phyloP scores from a whole-genome alignment of 2,113 vertebrate species.

The Psophia crepitans region DNA sequence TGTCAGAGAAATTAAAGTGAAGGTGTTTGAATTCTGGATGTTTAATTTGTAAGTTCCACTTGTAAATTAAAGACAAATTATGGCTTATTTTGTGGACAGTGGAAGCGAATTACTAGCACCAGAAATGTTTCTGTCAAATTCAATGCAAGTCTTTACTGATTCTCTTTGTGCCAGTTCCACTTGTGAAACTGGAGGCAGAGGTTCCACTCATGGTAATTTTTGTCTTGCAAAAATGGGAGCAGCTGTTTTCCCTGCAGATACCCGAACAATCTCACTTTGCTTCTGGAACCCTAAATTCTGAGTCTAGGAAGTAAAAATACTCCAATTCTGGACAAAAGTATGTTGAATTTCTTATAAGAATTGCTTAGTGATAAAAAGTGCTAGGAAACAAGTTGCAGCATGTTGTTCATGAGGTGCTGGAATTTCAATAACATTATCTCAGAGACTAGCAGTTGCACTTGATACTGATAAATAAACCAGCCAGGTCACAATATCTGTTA shows the following conservation, averaged over 20 bases:
- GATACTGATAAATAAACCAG: slow-evolving; percentile 24
- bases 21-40: neutral
- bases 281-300: neutral
- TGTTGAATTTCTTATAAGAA: neutral
- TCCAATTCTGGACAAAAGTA: neutral
- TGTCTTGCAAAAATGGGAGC: neutral
- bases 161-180: neutral
- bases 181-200: neutral
- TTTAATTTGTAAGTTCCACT: neutral
- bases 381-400: neutral
- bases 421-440: slow-evolving; percentile 52
- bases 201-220: neutral
- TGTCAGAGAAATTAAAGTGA: neutral
- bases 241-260: neutral
- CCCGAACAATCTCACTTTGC: neutral
- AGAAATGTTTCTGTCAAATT: neutral
- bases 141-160: neutral
- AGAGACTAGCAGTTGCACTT: neutral
- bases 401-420: neutral
- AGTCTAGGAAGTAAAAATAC: neutral
- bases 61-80: neutral
- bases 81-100: neutral
- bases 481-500: neutral
- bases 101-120: neutral
- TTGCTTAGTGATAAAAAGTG: neutral